Evolutionary conservation across 2,888 invertebrate species (phyloP), one percentile per base, ranked within the genome.

Genomic region (Neoscelio sp.): DNA sequence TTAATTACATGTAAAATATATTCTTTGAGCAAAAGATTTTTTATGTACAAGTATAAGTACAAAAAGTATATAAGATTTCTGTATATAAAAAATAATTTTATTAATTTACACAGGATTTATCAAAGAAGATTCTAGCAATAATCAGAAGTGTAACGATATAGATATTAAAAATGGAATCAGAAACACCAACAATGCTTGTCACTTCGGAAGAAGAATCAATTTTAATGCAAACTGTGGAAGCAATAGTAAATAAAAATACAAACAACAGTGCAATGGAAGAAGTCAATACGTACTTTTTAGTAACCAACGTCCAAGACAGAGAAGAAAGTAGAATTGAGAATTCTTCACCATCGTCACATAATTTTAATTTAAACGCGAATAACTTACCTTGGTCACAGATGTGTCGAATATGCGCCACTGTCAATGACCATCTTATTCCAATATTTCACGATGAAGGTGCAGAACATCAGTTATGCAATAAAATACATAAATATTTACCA

Each of bases 401-500:
- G 13, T 94, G 94, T 83, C 91, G 94, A 58, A 89, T 92, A 33
- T 94, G 94, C 85, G 94, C 93, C 13, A 91, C 91, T 40, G 82
- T 90, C 20, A 92, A 91, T 17, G 91, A 92, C 67, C 90, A 91
- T 74, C 88, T 93, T 15, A 92, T 94, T 64, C 93, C 93, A 4
- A 94, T 95, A 84, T 94, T 93, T 83, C 91, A 92, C 10, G 93
- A 92, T 0, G 94, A 94, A 85, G 94, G 94, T 0, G 82, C 92
- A 6, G 92, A 92, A 80, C 93, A 93, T 83, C 91, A 93, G 65
- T 86, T 95, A 8, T 91, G 92, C 15, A 91, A 90, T 1, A 94
- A 94, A 91, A 94, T 95, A 82, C 91, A 93, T 79, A 91, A 92
- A 78, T 92, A 95, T 89, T 89, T 95, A 60, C 94, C 95, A 0